Evolutionary conservation across 2,888 invertebrate genomes (phyloP).

Genomic region (Dioctria rufipes): DNA sequence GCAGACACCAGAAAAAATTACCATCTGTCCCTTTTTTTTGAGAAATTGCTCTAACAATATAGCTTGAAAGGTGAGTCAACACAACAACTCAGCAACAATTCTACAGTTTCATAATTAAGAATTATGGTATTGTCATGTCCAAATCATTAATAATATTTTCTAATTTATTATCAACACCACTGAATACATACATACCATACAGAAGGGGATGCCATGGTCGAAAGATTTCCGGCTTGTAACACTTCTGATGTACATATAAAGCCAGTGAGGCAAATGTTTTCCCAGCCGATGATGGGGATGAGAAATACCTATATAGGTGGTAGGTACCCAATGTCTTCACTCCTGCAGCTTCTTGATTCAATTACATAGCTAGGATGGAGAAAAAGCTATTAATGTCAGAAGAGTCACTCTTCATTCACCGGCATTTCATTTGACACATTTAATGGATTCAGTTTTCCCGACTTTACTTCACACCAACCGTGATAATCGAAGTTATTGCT

Average conservation of each 20-base stretch:
- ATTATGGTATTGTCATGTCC: constrained; percentile 47
- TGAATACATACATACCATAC: neutral
- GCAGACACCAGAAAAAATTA: constrained; percentile 19
- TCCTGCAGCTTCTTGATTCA: neutral
- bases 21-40: constrained; percentile 4
- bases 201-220: neutral
- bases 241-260: neutral
- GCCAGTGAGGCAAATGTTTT: neutral
- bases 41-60: constrained; percentile 20
- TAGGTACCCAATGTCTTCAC: too few relatives aligned
- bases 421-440: neutral
- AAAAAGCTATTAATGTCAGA: neutral
- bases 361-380: neutral
- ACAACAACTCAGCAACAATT: neutral
- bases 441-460: neutral
- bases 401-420: constrained; percentile 3
- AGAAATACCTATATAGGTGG: neutral
- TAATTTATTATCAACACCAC: neutral
- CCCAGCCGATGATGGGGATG: neutral
- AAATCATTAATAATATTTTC: constrained; percentile 37
- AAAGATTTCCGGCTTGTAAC: neutral
- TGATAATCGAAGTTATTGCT: neutral
- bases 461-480: neutral
- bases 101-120: constrained; percentile 11
- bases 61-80: constrained; percentile 1